A percentile compares a stretch with the other conserved stretches of the same genome.
Evolutionary conservation across 1,140 invertebrate genomes (phyloP).

Genomic region (Sweltsa coloradensis): DNA sequence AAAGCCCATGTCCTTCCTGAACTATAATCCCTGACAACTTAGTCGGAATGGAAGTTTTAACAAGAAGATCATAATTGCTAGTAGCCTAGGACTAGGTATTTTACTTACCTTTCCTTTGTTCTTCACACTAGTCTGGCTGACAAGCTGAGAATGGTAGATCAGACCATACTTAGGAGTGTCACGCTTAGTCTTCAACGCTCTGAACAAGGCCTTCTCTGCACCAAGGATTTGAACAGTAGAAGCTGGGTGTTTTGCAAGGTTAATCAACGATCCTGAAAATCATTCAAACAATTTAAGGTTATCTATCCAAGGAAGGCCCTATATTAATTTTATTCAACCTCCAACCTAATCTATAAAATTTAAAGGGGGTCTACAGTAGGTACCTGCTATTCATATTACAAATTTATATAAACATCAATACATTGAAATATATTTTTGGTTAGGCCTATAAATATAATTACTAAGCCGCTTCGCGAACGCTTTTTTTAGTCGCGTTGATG

Average conservation of each 20-base stretch:
- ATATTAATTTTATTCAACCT: not conserved
- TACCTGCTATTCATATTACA: too few relatives aligned
- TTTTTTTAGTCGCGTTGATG: too few relatives aligned
- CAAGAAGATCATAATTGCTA: too few relatives aligned
- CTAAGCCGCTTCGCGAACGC: too few relatives aligned
- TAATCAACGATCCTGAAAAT: conserved; percentile 69
- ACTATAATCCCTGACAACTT: too few relatives aligned
- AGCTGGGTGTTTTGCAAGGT: conserved; percentile 95
- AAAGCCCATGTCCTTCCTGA: too few relatives aligned
- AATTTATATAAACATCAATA: not conserved
- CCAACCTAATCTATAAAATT: not conserved
- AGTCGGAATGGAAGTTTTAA: too few relatives aligned
- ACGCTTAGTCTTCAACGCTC: conserved; percentile 92
- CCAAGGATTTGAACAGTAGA: conserved; percentile 97
- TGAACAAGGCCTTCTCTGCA: conserved; percentile 95
- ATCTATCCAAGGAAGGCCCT: too few relatives aligned
- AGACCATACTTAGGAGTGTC: conserved; percentile 99
- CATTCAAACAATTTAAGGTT: conserved; percentile 8
- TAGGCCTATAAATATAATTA: too few relatives aligned
- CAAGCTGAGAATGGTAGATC: conserved; percentile 91
- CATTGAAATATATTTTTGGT: not conserved
- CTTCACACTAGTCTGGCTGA: conserved; percentile 75
- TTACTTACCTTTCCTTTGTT: conserved; percentile 64
- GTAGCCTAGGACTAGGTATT: too few relatives aligned
- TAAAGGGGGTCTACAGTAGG: conserved; percentile 1